These are phyloP conservation scores for Myotis planiceps DNA, from an alignment of 2,797 vertebrate genomes.

Conservation along the genomic window DNA sequence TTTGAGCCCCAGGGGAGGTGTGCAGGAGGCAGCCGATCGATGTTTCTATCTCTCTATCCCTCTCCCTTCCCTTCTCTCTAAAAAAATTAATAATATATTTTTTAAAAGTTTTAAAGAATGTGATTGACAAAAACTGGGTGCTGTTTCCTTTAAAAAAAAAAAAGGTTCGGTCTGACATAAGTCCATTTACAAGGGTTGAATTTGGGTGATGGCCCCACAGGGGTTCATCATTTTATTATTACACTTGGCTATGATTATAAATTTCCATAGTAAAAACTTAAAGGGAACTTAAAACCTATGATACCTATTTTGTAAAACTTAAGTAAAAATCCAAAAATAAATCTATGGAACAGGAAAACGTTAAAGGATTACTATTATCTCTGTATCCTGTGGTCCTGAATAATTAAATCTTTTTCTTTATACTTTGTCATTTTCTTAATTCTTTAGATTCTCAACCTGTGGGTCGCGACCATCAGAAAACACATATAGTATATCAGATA, in stretches of 20 bases:
- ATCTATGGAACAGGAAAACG: not conserved
- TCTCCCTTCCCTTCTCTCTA: too few species aligned
- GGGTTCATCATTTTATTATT: not conserved
- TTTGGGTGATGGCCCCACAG: not conserved
- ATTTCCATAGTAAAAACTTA: not conserved
- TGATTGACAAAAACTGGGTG: too few species aligned
- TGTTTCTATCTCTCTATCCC: too few species aligned
- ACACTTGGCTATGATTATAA: not conserved
- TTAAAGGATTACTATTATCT: not conserved
- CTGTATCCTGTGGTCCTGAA: not conserved
- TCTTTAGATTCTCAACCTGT: not conserved
- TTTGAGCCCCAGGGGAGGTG: too few species aligned
- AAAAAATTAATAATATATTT: too few species aligned
- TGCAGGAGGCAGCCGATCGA: too few species aligned
- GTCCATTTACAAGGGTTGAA: not conserved
- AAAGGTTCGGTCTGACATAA: not conserved
- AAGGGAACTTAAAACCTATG: not conserved
- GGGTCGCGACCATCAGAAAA: too few species aligned
- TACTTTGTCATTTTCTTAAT: not conserved
- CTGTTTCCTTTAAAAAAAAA: too few species aligned
- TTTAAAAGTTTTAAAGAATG: too few species aligned
- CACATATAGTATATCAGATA: too few species aligned
- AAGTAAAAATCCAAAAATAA: not conserved
- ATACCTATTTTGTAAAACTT: not conserved
- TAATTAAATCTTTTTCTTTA: not conserved